Evolutionary conservation across 2,797 vertebrate species (phyloP), one percentile per base, ranked within the genome.

Genomic region (Sciaenops ocellatus): DNA sequence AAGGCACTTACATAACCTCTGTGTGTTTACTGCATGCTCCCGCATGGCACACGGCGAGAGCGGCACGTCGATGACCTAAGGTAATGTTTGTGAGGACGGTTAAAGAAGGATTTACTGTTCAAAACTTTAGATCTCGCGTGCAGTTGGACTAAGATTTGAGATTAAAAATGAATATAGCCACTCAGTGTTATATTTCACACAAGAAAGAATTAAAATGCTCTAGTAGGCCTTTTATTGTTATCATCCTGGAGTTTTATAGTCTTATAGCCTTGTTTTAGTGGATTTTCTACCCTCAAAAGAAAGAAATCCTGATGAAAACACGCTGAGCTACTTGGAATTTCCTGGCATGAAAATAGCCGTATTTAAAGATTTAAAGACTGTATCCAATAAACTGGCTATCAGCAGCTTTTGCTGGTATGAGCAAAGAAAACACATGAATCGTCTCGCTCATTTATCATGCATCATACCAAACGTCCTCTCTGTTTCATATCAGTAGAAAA

Each of bases 281-380:
- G 77, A 76, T 75, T 90, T 92, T 84, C 69, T 64, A 6, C 26
- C 71, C 79, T 87, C 79, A 78, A 46, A 87, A 79, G 77, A 87
- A 83, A 82, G 76, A 91, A 91, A 92, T 89, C 86, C 83, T 86
- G 64, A 57, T 79, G 70, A 88, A 90, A 88, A 87, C 84, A 72
- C 47, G 41, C 9, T 41, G 73, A 86, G 81, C 83, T 54, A 62
- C 84, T 85, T 81, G 81, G 84, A 90, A 92, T 91, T 90, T 80
- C 85, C 85, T 90, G 81, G 83, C 87, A 75, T 50, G 73, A 52
- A 83, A 85, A 83, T 7, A 79, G 70, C 78, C 74, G 69, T 78
- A 86, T 82, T 82, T 76, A 61, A 80, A 85, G 68, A 85, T 70
- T 83, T 83, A 80, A 82, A 75, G 46, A 62, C 47, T 56, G 64